These are phyloP conservation scores for Periophthalmus magnuspinnatus DNA, from an alignment of 2,797 vertebrate genomes.

Conservation along the genomic window DNA sequence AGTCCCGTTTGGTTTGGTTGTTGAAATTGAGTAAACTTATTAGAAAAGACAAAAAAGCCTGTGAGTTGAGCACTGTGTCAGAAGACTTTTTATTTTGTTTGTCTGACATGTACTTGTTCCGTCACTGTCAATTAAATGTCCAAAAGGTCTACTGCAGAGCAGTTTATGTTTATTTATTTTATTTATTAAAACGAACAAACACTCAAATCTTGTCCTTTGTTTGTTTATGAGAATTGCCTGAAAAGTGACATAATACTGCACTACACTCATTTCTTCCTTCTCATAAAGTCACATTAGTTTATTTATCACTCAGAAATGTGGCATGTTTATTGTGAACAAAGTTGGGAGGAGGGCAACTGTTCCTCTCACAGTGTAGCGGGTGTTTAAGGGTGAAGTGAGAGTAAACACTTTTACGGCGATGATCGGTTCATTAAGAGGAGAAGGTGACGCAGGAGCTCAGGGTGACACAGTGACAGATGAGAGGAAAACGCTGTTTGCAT, in stretches of 20 bases:
- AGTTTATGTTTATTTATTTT: conserved; percentile 74
- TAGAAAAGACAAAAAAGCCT: conserved; percentile 40
- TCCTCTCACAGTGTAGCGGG: neutral
- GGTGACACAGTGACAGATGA: conserved; percentile 53
- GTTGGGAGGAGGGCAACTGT: conserved; percentile 8
- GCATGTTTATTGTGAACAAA: conserved; percentile 11
- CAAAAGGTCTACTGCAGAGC: conserved; percentile 59
- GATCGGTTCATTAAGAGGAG: conserved; percentile 41
- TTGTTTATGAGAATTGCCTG: conserved; percentile 3
- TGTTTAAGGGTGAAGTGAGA: conserved; percentile 8
- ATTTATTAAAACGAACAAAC: conserved; percentile 75
- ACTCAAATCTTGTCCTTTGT: conserved; percentile 42
- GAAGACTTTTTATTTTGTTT: conserved; percentile 27
- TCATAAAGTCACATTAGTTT: conserved; percentile 21
- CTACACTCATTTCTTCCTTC: conserved; percentile 21
- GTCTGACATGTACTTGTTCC: conserved; percentile 38
- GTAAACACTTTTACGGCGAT: conserved; percentile 43
- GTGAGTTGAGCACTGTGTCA: conserved; percentile 33
- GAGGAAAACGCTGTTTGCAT: conserved; percentile 47
- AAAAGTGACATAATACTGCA: conserved; percentile 1
- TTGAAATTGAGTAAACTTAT: conserved; percentile 22
- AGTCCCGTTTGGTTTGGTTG: conserved; percentile 45
- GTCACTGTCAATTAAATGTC: conserved; percentile 65
- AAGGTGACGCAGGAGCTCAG: conserved; percentile 44
- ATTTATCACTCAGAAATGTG: conserved; percentile 8